These are phyloP conservation scores for Eptatretus burgeri DNA, from an alignment of 2,113 vertebrate species.

Conservation along the genomic window DNA sequence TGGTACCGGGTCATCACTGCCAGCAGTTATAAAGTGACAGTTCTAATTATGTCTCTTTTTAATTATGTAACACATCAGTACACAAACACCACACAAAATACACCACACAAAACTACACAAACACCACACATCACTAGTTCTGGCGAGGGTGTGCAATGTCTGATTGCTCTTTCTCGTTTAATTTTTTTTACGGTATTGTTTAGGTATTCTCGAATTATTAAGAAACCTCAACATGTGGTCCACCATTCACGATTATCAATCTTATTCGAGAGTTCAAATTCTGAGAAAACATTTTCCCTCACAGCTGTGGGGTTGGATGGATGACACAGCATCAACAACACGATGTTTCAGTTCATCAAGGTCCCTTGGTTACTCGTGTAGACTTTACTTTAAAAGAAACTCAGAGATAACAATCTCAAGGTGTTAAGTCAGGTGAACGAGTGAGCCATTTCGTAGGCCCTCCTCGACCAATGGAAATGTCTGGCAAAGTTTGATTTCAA, in stretches of 20 bases:
- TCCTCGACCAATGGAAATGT: too few relatives aligned
- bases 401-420: neutral
- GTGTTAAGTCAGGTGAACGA: slow-evolving; percentile 1
- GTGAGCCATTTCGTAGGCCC: neutral
- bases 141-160: too few relatives aligned
- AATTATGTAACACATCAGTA: too few relatives aligned
- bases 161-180: too few relatives aligned
- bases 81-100: too few relatives aligned
- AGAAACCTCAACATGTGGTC: slow-evolving; percentile 1
- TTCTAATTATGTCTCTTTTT: too few relatives aligned
- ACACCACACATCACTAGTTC: too few relatives aligned
- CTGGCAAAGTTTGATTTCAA: too few relatives aligned
- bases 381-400: neutral
- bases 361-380: slow-evolving; percentile 1
- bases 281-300: neutral
- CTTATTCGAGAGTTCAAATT: neutral
- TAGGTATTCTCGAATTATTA: neutral
- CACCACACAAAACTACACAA: too few relatives aligned
- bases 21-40: too few relatives aligned
- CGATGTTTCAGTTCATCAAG: neutral
- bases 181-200: neutral
- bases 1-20: too few relatives aligned
- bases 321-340: neutral
- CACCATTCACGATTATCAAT: slow-evolving; percentile 1
- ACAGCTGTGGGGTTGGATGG: neutral